Evolutionary conservation across 2,797 vertebrate species (phyloP).

Genomic region (Chiropotes sagulatus): DNA sequence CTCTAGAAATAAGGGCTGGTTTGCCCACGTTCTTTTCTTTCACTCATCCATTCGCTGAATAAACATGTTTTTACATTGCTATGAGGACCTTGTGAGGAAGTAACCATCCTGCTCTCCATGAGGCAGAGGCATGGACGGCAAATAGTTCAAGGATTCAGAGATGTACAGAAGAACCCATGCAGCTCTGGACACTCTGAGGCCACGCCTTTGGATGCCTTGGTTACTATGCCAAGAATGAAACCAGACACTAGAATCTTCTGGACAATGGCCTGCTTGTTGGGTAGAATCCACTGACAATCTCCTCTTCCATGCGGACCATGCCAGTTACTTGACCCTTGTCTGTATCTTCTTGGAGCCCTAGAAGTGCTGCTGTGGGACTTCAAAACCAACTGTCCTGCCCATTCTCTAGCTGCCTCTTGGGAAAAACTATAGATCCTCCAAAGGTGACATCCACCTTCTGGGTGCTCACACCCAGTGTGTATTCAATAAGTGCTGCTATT

Average conservation of each 20-base stretch:
- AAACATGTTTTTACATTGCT: background rate
- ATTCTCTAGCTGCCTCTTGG: background rate
- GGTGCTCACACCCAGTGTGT: background rate
- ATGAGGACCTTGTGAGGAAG: background rate
- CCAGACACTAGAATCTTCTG: background rate
- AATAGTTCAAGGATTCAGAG: accelerated
- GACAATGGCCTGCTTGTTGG: background rate
- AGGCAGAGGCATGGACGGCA: background rate
- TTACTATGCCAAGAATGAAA: background rate
- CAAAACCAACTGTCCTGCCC: background rate
- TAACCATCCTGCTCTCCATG: background rate
- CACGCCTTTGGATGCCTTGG: too few relatives aligned
- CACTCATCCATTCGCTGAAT: too few relatives aligned
- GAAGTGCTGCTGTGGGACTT: accelerated
- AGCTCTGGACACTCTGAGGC: background rate
- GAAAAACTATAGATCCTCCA: background rate
- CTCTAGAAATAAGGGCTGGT: background rate
- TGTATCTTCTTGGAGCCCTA: background rate
- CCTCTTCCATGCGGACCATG: background rate
- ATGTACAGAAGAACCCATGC: background rate
- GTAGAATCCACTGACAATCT: background rate
- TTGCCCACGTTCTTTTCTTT: background rate
- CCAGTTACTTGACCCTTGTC: background rate
- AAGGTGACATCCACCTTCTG: background rate
- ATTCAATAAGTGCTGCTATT: background rate